Conservation (phyloP, 2,113 vertebrate species). For the Ptilonorhynchus violaceus region DNA sequence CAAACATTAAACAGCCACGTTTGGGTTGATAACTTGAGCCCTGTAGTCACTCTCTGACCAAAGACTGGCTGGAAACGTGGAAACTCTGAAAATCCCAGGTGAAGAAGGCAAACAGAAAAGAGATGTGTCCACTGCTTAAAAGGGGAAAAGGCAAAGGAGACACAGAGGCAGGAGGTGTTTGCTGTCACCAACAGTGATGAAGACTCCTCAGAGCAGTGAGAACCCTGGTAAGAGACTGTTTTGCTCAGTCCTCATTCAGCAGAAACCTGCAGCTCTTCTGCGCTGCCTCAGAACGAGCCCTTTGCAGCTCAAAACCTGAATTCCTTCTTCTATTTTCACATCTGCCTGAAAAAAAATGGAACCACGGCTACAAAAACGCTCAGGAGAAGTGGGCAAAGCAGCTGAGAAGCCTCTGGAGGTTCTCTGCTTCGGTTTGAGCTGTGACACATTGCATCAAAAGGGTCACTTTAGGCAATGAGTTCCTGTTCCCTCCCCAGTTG, state of each 20-base stretch:
- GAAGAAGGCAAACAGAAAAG: neutral
- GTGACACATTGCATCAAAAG: neutral
- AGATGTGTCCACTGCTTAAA: neutral
- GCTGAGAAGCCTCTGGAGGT: neutral
- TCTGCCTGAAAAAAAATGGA: neutral
- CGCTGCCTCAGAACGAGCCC: neutral
- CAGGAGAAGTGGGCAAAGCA: neutral
- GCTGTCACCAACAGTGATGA: neutral
- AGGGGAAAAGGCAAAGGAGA: neutral
- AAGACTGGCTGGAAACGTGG: neutral
- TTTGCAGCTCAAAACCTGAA: neutral
- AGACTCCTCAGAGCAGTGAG: neutral
- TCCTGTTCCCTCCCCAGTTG: neutral
- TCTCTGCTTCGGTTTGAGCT: neutral
- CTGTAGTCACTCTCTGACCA: neutral
- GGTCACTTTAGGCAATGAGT: neutral
- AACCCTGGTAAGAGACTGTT: rapidly evolving
- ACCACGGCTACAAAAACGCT: neutral
- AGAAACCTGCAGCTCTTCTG: neutral
- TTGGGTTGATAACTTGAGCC: neutral
- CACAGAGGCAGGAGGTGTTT: neutral
- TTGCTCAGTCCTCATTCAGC: neutral
- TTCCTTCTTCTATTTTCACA: neutral
- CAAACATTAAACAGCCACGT: neutral
- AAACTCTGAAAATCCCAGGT: neutral